A percentile compares a stretch with the other conserved stretches of the same genome.
phyloP scores from a whole-genome alignment of 2,113 vertebrate genomes.

The Hipposideros armiger region DNA sequence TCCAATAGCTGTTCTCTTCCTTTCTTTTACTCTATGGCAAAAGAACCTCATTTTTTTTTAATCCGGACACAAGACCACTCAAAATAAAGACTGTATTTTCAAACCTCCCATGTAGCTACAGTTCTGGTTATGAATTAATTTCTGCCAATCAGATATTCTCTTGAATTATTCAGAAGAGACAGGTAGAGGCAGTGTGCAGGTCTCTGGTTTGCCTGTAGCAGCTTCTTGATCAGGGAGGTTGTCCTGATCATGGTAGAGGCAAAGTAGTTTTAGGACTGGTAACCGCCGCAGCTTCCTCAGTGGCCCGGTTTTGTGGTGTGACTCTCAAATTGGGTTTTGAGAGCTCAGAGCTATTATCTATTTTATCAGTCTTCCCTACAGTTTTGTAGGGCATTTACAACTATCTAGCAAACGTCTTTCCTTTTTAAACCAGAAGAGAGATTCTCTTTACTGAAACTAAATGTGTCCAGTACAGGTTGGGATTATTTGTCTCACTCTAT shows the following conservation, averaged over 20 bases:
- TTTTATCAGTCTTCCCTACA: not conserved
- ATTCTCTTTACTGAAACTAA: not conserved
- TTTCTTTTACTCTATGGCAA: not conserved
- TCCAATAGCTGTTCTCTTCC: not conserved
- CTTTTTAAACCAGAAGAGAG: slow-evolving; percentile 23
- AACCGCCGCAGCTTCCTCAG: not conserved
- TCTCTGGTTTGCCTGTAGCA: not conserved
- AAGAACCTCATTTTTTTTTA: not conserved
- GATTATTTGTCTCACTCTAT: not conserved
- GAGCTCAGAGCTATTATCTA: not conserved
- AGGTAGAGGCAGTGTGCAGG: not conserved
- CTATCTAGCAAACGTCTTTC: not conserved
- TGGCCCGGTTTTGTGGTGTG: not conserved
- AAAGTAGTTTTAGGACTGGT: not conserved
- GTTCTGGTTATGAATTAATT: not conserved
- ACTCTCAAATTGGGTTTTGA: not conserved
- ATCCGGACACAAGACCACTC: not conserved
- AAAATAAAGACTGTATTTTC: not conserved
- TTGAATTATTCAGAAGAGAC: not conserved
- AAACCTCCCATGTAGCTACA: not conserved
- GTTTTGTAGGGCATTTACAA: not conserved
- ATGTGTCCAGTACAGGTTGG: not conserved
- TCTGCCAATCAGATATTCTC: not conserved
- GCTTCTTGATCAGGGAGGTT: not conserved
- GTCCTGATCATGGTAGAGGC: not conserved